Conservation (phyloP, 2,113 vertebrate species). For the Paramormyrops kingsleyae region DNA sequence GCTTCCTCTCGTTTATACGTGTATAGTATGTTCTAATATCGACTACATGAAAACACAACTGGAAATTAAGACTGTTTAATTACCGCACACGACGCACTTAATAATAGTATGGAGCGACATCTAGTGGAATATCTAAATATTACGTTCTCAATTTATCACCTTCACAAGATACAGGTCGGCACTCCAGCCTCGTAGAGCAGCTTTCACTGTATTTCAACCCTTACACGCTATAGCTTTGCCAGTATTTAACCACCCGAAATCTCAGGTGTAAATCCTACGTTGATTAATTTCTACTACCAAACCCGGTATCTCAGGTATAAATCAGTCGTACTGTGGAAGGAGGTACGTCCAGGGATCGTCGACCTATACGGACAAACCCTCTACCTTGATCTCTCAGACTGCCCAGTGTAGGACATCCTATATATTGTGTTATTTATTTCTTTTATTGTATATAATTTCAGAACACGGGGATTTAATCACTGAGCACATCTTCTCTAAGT, state of each 20-base stretch:
- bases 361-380: background rate
- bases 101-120: conserved; percentile 21
- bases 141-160: background rate
- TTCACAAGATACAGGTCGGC: background rate
- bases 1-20: too few species aligned
- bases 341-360: background rate
- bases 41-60: background rate
- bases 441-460: background rate
- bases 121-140: conserved; percentile 25
- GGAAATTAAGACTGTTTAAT: background rate
- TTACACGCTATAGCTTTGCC: background rate
- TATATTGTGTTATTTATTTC: background rate
- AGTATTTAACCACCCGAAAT: background rate
- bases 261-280: background rate
- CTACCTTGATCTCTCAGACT: background rate
- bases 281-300: background rate
- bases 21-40: background rate
- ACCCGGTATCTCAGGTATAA: background rate
- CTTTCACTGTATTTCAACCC: background rate
- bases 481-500: background rate
- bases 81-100: background rate
- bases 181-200: background rate
- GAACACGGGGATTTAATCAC: background rate
- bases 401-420: background rate
- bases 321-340: background rate